Base-by-base conservation (phyloP, 2,113 vertebrate genomes). In the Anhinga anhinga region DNA sequence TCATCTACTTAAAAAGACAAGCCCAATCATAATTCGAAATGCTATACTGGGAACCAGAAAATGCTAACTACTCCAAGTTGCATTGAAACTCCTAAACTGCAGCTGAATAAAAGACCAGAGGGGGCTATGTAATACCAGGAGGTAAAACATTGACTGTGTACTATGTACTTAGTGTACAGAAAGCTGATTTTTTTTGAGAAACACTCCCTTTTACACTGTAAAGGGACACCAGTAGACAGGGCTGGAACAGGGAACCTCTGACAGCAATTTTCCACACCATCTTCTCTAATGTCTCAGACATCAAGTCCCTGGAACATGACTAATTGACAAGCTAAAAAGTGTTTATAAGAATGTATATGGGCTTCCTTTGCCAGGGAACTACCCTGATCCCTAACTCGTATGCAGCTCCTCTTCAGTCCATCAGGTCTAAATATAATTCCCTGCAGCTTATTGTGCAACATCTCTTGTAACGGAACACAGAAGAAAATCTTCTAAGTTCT, bases 1-100 rank as follows among this genome's bases (percentile, higher is more conserved):
- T 91, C 47, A 78, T 49, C 45, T 90, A 84, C 62, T 89, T 93
- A 85, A 96, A 93, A 86, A 87, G 73, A 69, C 82, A 96, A 96
- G 77, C 47, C 44, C 45, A 96, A 95, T 74, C 76, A 73, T 49
- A 95, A 95, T 70, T 23, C 90, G 78, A 96, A 97, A 85, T 45
- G 49, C 67, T 79, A 36, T 13, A 83, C 15, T 71, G 11, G 78
- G 71, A 95, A 95, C 61, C 58, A 94, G 78, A 97, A 96, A 93
- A 50, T 53, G 49, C 74, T 63, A 96, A 90, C 76, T 90, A 82
- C 59, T 91, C 72, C 85, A 50, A 95, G 49, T 82, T 71, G 71
- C 90, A 93, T 3, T 65, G 83, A 84, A 97, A 97, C 61, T 86
- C 72, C 84, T 92, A 49, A 71, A 71, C 53, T 55, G 50, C 49